Conservation (phyloP, 1,140 invertebrate genomes). For the Spodoptera litura region DNA sequence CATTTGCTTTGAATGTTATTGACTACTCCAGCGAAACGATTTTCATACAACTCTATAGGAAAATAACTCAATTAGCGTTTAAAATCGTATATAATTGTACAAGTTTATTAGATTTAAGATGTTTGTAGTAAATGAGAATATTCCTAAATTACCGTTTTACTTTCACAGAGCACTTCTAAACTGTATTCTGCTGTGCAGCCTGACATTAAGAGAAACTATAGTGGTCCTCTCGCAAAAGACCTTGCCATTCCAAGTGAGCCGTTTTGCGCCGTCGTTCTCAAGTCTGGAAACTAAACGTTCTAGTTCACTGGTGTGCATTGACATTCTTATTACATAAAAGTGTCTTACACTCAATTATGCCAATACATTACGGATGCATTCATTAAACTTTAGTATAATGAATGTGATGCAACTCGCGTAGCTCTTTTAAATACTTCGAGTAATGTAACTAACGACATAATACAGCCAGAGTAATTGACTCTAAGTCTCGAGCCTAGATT, state of each 20-base stretch:
- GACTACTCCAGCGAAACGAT: conserved; percentile 10
- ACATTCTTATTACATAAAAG: neutral
- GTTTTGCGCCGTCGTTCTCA: conserved; percentile 23
- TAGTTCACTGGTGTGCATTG: conserved; percentile 15
- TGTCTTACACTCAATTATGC: neutral
- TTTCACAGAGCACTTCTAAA: conserved; percentile 24
- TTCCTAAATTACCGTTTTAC: conserved; percentile 24
- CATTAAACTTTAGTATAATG: neutral
- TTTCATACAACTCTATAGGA: neutral
- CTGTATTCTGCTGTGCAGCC: neutral
- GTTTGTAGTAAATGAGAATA: neutral
- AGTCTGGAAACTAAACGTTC: conserved; percentile 20
- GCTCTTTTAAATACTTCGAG: neutral
- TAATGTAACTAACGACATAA: neutral
- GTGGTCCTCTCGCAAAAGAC: conserved; percentile 26
- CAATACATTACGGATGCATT: neutral
- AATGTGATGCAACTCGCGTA: neutral
- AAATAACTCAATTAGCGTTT: neutral
- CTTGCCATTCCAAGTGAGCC: conserved; percentile 33
- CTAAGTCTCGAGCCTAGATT: conserved; percentile 8
- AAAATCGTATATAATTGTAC: neutral
- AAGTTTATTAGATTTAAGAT: neutral
- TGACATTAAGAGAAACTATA: conserved; percentile 34
- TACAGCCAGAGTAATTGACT: neutral
- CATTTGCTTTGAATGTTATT: conserved; percentile 2